Evolutionary conservation across 2,888 invertebrate genomes (phyloP).

Genomic region (Drosophila multiciliata): DNA sequence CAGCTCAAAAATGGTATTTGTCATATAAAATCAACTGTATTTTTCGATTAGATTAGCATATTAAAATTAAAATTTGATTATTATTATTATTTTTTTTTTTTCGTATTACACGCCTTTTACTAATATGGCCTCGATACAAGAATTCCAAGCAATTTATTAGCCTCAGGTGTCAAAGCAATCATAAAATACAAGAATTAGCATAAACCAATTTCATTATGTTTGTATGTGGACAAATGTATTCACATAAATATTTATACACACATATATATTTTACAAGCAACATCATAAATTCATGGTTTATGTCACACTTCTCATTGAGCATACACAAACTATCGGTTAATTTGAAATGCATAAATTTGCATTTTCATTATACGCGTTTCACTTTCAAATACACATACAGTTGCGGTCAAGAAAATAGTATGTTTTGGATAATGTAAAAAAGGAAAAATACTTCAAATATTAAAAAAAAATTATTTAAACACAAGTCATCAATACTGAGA

Average conservation of each 20-base stretch:
- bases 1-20: not conserved
- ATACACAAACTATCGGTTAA: not conserved
- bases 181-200: conserved; percentile 35
- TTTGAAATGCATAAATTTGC: conserved; percentile 11
- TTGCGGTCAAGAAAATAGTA: not conserved
- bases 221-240: not conserved
- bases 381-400: conserved; percentile 16
- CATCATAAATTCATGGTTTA: not conserved
- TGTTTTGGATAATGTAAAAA: not conserved
- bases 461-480: not conserved
- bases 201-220: conserved; percentile 14
- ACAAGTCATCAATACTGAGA: not conserved
- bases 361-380: conserved; percentile 31
- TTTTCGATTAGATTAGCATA: not conserved
- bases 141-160: conserved; percentile 31
- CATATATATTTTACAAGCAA: not conserved
- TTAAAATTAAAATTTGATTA: not conserved
- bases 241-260: not conserved
- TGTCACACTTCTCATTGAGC: not conserved
- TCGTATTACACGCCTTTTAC: not conserved
- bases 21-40: not conserved
- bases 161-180: conserved; percentile 40
- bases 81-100: too few species aligned
- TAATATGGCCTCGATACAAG: conserved; percentile 12
- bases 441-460: not conserved